Base-by-base conservation (phyloP, 1,140 invertebrate species). In the Aphis craccivora region DNA sequence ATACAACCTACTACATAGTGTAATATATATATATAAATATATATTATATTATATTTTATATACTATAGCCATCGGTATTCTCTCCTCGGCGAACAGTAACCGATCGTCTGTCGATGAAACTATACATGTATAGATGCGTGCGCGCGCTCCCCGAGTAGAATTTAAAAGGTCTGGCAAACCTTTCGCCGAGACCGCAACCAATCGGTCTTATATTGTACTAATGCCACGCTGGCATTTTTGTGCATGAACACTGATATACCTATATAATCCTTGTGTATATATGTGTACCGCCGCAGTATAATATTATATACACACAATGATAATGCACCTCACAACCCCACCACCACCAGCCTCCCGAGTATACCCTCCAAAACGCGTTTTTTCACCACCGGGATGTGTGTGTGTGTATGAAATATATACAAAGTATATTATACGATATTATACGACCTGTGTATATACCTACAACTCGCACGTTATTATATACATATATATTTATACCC, bases 181-280 rank as follows among this genome's bases (percentile, higher is more conserved):
- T 76, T 76, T 76, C 14, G 11, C 60, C 60, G 30, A 76, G 60
- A 76, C 30, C 30, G 14, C 30, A n/a, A 76, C 30, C 60, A 76
- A 76, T 76, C 60, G 60, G 60, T 76, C 60, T 76, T 76, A 76
- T n/a, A 76, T 76, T 76, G 60, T 76, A 76, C 30, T 76, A 76
- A 76, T 76, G 60, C 30, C 60, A 76, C 60, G 60, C 60, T 76
- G 60, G 60, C 60, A 20, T 76, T 76, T 76, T 76, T 76, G 60
- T 76, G 60, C 60, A 18, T n/a, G 60, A n/a, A n/a, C 30, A n/a
- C 30, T n/a, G 11, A 60, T 67, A 67, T n/a, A 67, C 60, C 9
- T 67, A n/a, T 30, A 60, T 4, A 18, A 67, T 60, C 14, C 14
- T 8, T n/a, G 60, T 67, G 60, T 67, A 30, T 60, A 60, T 9